phyloP scores from a whole-genome alignment of 1,140 invertebrate species.

The Leptinotarsa lineolata region DNA sequence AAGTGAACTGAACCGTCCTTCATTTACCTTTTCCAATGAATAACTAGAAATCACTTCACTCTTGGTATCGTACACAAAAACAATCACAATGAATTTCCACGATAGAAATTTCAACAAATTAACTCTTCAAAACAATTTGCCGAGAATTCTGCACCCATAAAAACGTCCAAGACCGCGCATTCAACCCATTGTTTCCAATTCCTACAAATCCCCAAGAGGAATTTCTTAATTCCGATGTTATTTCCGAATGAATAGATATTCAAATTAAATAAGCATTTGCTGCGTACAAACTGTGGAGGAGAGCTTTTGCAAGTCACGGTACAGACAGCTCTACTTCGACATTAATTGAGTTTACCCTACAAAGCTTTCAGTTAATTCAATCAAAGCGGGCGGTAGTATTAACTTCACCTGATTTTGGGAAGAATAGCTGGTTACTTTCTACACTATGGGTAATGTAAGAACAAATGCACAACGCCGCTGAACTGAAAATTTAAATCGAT shows the following conservation, averaged over 20 bases:
- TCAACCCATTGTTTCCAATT: neutral
- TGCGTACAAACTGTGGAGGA: neutral
- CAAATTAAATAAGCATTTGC: conserved; percentile 1
- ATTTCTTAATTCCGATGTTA: conserved; percentile 6
- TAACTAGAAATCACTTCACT: no score
- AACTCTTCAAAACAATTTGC: neutral
- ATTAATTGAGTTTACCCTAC: conserved; percentile 8
- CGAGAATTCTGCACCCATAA: neutral
- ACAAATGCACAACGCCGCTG: no score
- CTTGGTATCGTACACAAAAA: neutral
- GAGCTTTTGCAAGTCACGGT: neutral
- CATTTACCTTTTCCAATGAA: no score
- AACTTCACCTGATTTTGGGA: no score
- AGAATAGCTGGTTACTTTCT: no score
- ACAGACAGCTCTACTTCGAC: neutral
- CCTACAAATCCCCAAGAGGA: conserved; percentile 3
- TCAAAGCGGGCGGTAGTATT: neutral
- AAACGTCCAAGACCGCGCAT: neutral
- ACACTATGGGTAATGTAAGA: no score
- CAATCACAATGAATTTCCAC: neutral
- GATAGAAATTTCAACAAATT: neutral
- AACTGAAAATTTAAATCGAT: no score
- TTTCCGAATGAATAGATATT: conserved; percentile 8
- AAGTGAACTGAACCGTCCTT: no score
- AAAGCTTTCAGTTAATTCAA: neutral